A percentile compares a stretch with the other conserved stretches of the same genome.
These are phyloP conservation scores for Acrocyrtus sp. DNA, from an alignment of 2,888 invertebrate species.

Conservation along the genomic window DNA sequence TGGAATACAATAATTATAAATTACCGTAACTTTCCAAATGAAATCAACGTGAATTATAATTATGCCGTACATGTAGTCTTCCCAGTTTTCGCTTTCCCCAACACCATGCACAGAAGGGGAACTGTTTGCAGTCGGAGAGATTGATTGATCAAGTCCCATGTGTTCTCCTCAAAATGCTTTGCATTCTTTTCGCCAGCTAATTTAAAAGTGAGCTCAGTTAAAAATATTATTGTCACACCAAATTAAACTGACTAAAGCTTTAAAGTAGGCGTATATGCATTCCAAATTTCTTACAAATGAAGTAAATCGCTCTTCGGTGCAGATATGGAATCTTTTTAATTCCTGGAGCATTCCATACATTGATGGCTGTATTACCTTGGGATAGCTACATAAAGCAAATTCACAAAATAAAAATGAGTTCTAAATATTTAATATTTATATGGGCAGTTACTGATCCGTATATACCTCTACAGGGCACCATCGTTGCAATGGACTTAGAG, in stretches of 20 bases:
- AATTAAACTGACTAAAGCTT: not conserved
- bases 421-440: too few species aligned
- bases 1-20: not conserved
- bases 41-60: too few species aligned
- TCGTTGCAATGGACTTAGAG: slow-evolving; percentile 73
- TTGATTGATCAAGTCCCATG: slow-evolving; percentile 32
- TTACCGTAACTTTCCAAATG: not conserved
- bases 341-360: slow-evolving; percentile 57
- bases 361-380: slow-evolving; percentile 56
- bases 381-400: slow-evolving; percentile 25
- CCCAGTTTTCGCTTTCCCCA: slow-evolving; percentile 57
- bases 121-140: slow-evolving; percentile 17
- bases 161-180: slow-evolving; percentile 44
- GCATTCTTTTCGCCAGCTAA: slow-evolving; percentile 56
- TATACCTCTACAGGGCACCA: slow-evolving; percentile 74
- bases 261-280: not conserved
- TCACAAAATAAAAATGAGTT: too few species aligned
- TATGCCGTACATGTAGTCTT: slow-evolving; percentile 53
- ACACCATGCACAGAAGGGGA: slow-evolving; percentile 45
- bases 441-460: not conserved
- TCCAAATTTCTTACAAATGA: slow-evolving; percentile 44
- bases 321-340: slow-evolving; percentile 55
- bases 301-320: slow-evolving; percentile 57
- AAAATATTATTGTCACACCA: not conserved
- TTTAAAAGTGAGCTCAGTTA: not conserved